Evolutionary conservation across 1,140 invertebrate species (phyloP), one percentile per base, ranked within the genome.

Genomic region (Phthorimaea operculella): DNA sequence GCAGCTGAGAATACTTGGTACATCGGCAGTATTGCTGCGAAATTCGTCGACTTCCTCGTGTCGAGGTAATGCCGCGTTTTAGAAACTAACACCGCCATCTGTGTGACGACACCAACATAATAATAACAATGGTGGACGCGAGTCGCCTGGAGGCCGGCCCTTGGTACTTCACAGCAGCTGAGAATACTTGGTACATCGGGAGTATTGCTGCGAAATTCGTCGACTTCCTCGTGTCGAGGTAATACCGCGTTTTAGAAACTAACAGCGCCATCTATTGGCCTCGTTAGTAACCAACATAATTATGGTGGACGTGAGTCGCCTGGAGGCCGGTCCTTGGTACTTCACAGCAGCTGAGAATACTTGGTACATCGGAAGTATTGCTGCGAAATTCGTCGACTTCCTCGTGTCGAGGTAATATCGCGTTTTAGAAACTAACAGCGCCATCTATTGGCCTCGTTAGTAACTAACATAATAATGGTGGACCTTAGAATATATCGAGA

Each of bases 301-400:
- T 33, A 72, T 88, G 55, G 66, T 88, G 15, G 85, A 87, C 54
- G 85, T 87, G 0, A 76, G 71, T 2, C 63, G 77, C 11, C 66
- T 88, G 51, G 85, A 87, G 59, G 87, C 88, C 0, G 88, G 88
- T 0, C 87, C 87, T 0, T 88, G 88, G 88, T 89, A 89, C 68
- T 69, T 86, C 58, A 87, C 84, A 1, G 87, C 87, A 0, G 80
- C 86, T 0, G 76, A 84, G 51, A 88, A 89, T 64, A 88, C 87
- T 0, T 79, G 81, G 69, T 77, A 86, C 33, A 87, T 88, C 4
- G 88, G 88, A 4, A 61, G 79, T 10, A 87, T 86, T 58, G 77
- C 79, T 0, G 88, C 85, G 5, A 57, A 73, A 56, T 87, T 88
- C 59, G 83, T 89, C 14, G 86, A 88, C 64, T 89, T 86, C 62